Evolutionary conservation across 1,140 invertebrate genomes (phyloP).

Genomic region (Drosophila virilis): DNA sequence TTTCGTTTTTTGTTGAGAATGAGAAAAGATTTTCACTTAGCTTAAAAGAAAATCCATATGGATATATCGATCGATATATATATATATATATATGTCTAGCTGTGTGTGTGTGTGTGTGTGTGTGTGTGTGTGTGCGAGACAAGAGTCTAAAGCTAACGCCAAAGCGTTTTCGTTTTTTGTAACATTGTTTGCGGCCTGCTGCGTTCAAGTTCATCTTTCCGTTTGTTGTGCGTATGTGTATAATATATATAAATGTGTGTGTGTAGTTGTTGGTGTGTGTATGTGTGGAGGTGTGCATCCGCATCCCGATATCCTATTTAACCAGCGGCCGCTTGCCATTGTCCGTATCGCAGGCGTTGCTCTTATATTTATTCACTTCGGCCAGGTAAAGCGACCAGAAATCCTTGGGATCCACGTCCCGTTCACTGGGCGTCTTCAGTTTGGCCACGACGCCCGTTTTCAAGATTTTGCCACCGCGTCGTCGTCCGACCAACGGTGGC

Average conservation of each 20-base stretch:
- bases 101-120: not conserved
- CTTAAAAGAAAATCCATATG: not conserved
- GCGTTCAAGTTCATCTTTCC: conserved; percentile 58
- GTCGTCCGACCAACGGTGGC: conserved; percentile 88
- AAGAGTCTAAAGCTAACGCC: not conserved
- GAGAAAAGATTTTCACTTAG: no score
- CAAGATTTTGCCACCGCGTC: conserved; percentile 92
- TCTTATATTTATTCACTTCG: conserved; percentile 96
- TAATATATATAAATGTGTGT: not conserved
- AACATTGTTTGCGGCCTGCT: conserved; percentile 16
- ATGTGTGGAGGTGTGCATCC: conserved; percentile 1
- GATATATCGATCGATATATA: not conserved
- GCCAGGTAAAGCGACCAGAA: conserved; percentile 96
- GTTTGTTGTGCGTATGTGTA: not conserved
- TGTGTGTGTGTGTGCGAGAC: conserved; percentile 1
- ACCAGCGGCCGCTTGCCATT: conserved; percentile 95
- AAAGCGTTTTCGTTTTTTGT: not conserved
- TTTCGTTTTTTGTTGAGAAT: not conserved
- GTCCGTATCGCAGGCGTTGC: conserved; percentile 95
- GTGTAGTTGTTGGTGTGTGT: not conserved
- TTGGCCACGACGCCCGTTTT: conserved; percentile 96
- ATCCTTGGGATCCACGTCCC: conserved; percentile 90
- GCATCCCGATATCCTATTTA: conserved; percentile 87
- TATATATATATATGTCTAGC: conserved; percentile 2
- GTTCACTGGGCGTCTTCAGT: conserved; percentile 87